Evolutionary conservation across 2,888 invertebrate species (phyloP), one percentile per base, ranked within the genome.

Genomic region (Apamea monoglypha): DNA sequence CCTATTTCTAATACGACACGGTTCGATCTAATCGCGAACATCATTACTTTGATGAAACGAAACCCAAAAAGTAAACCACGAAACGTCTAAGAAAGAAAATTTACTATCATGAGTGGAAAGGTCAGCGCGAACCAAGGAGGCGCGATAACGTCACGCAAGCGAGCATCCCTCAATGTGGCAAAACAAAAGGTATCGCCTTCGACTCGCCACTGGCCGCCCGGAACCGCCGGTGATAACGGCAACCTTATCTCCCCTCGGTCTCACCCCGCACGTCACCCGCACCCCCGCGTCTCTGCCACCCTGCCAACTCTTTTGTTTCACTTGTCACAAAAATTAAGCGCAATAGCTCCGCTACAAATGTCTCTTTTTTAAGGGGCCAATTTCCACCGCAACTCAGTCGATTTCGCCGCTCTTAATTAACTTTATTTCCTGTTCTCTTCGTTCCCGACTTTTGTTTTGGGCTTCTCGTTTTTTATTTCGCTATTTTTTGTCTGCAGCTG

Each of bases 261-360:
- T 83, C 86, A 83, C 74, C 91, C 76, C 77, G 76, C 84, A 82
- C 71, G 77, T 78, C 80, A 85, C 90, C 89, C 89, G 87, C 89
- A 87, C 88, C 91, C 93, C 92, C 92, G 87, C 90, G 87, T 89
- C 92, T 91, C 91, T 91, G 82, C 92, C 93, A 92, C 94, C 94
- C 94, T 88, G 93, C 94, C 95, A 96, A 96, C 96, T 96, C 96
- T 96, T 96, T 96, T 96, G 97, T 97, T 96, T 96, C 96, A 96
- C 96, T 96, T 96, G 96, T 96, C 97, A 96, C 96, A 96, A 96
- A 97, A 97, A 97, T 97, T 97, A 97, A 96, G 95, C 96, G 96
- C 96, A 96, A 96, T 96, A 95, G 95, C 96, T 95, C 92, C 91
- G 96, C 96, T 96, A 96, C 96, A 96, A 96, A 96, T 96, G 96